These are phyloP conservation scores for Tribolium freemani DNA, from an alignment of 2,888 invertebrate genomes.

Conservation along the genomic window DNA sequence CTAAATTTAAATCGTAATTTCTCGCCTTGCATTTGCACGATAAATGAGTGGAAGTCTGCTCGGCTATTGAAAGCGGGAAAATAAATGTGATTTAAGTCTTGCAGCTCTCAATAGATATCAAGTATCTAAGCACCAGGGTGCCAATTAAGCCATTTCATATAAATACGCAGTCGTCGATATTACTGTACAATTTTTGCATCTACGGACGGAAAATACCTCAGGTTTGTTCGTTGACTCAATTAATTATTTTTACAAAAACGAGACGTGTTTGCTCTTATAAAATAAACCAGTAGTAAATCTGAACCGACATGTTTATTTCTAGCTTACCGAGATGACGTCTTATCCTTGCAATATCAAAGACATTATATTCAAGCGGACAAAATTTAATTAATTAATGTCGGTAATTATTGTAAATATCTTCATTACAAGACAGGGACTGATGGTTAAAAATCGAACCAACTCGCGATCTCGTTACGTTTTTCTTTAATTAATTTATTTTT, in stretches of 20 bases:
- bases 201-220: slow-evolving; percentile 10
- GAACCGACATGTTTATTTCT: slow-evolving; percentile 34
- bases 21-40: not conserved
- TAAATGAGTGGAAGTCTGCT: slow-evolving; percentile 3
- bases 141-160: slow-evolving; percentile 36
- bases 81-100: slow-evolving; percentile 34
- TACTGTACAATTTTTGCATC: slow-evolving; percentile 10
- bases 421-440: slow-evolving; percentile 5
- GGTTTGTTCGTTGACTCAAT: slow-evolving; percentile 25
- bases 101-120: slow-evolving; percentile 25
- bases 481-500: slow-evolving; percentile 4
- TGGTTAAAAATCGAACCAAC: not conserved
- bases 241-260: slow-evolving; percentile 26
- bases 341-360: slow-evolving; percentile 33
- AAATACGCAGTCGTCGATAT: slow-evolving; percentile 17
- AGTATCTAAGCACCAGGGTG: slow-evolving; percentile 30
- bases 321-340: slow-evolving; percentile 27
- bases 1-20: slow-evolving; percentile 11
- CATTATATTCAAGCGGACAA: slow-evolving; percentile 23
- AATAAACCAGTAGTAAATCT: slow-evolving; percentile 34
- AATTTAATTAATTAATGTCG: slow-evolving; percentile 38
- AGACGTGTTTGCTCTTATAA: slow-evolving; percentile 17
- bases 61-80: slow-evolving; percentile 2
- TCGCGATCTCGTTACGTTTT: not conserved
- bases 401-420: slow-evolving; percentile 34